A percentile compares a stretch with the other conserved stretches of the same genome.
phyloP scores from a whole-genome alignment of 2,888 invertebrate genomes.

The Leucophenga maculata region DNA sequence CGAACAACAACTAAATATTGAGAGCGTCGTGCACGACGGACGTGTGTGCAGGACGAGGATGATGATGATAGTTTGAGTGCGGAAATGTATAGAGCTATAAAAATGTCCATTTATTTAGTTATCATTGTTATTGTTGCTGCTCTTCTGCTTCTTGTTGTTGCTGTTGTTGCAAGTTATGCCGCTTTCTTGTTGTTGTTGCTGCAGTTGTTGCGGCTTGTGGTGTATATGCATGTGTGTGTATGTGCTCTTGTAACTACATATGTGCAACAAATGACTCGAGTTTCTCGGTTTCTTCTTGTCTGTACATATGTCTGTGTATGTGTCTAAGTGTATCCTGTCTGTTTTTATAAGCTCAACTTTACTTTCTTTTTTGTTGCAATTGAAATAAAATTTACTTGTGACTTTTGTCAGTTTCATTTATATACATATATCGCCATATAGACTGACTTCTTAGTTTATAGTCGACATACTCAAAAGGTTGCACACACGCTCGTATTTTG shows the following conservation, averaged over 20 bases:
- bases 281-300: conserved; percentile 6
- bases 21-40: background rate
- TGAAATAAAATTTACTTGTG: conserved; percentile 66
- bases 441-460: conserved; percentile 16
- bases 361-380: conserved; percentile 56
- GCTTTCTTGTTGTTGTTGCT: conserved; percentile 25
- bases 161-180: conserved; percentile 35
- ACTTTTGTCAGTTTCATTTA: conserved; percentile 54
- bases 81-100: conserved; percentile 64
- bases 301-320: conserved; percentile 27
- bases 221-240: conserved; percentile 24
- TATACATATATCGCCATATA: background rate
- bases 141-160: conserved; percentile 43
- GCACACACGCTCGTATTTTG: background rate
- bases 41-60: background rate
- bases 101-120: conserved; percentile 65
- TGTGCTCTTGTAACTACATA: conserved; percentile 18
- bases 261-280: conserved; percentile 20
- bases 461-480: background rate
- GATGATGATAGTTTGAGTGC: conserved; percentile 62
- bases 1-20: conserved; percentile 1
- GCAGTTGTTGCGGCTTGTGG: conserved; percentile 24
- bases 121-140: conserved; percentile 59
- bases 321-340: conserved; percentile 36
- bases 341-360: conserved; percentile 24